Base-by-base conservation (phyloP, 2,797 vertebrate species). In the Gallirallus australis region DNA sequence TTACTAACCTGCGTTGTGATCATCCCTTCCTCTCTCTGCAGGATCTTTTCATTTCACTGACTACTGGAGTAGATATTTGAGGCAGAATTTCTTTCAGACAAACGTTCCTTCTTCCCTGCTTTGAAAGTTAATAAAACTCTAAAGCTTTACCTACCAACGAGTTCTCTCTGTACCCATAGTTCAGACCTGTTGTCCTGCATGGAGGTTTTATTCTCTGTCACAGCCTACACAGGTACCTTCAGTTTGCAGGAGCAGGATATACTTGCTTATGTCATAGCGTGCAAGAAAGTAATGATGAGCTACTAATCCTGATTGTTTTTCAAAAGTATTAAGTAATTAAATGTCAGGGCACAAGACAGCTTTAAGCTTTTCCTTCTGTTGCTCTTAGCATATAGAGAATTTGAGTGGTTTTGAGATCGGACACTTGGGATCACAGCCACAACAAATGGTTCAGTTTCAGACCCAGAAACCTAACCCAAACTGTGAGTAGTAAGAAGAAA, bases 371-470 rank as follows among this genome's bases (percentile, higher is more conserved):
- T 92, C 61, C 81, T 86, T 92, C 30, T 54, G 3, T 63, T 86
- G 47, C 15, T 88, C 8, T 50, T 50, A 48, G 54, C 16, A 28
- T 15, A 27, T 25, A 37, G 66, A 70, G 37, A 40, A 13, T 70
- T 66, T 13, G 63, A 52, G 15, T 35, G 15, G 3, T 75, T 91
- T 86, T 76, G 35, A 86, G 35, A 25, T 56, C 25, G 56, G 28
- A 20, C 14, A 12, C 56, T 90, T 27, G n/a, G 52, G 70, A 66
- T 93, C 56, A 64, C 4, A 21, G 54, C 87, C 82, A 66, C 56
- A 88, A 57, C 52, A 87, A 94, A 89, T 37, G 79, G 82, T 45
- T 95, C 66, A 6, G 12, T 94, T 93, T 94, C 82, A 92, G 66
- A 54, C 11, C 5, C 37, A 88, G 63, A 84, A 94, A 69, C 61